Evolutionary conservation across 2,113 vertebrate genomes (phyloP), one percentile per base, ranked within the genome.

Genomic region (Canis aureus): DNA sequence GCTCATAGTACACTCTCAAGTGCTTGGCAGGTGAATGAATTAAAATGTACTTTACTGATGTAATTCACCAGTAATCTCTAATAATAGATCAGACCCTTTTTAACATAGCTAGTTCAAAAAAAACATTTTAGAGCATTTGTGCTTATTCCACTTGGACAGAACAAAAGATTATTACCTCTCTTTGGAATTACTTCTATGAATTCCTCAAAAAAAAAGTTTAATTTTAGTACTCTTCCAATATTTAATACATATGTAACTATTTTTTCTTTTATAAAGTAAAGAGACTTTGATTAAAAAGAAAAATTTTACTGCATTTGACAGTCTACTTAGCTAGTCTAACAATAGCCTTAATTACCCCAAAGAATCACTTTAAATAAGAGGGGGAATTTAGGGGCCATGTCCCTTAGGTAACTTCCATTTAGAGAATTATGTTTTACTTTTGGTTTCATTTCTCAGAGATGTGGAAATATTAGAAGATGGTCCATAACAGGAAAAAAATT

Each of bases 101-200:
- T 73, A 78, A 60, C 43, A 35, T 97, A 2, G 25, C 20, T 89
- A 55, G 19, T 71, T 83, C 5, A 67, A 66, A 25, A 43, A 78
- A 83, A 74, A 25, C 25, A 91, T 1, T 53, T 59, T 7, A 29
- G 16, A 25, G 13, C 78, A 80, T 69, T 85, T 94, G 16, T 82
- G 59, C 11, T 66, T 83, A 12, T 5, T 35, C 55, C 11, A 38
- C 38, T 67, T 80, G 1, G 15, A 78, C 22, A 23, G 5, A 66
- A 35, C 67, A 69, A 87, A 96, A 69, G 49, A 67, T 2, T 94
- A 64, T 91, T 84, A 95, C 12, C 82, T 22, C 51, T 93, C 66
- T 84, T 88, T 95, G n/a, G 25, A 94, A 81, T 85, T 94, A 60
- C 62, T 95, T 93, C 11, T 25, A 51, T 69, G 55, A 66, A 11